Conservation (phyloP, 2,888 invertebrate genomes). For the Biston stratarius region DNA sequence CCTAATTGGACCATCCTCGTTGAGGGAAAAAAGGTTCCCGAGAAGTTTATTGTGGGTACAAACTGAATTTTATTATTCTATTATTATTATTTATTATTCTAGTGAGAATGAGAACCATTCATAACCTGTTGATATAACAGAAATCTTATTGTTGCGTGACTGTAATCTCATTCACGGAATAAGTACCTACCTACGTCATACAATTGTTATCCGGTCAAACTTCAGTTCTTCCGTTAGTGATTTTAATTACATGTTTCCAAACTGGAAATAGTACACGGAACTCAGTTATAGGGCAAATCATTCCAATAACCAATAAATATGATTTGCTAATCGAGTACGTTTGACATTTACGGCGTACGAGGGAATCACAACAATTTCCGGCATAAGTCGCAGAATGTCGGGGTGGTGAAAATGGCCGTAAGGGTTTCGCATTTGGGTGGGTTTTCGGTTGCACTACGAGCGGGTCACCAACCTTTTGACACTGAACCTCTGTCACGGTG, state of each 20-base stretch:
- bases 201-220: neutral
- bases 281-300: constrained; percentile 40
- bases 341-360: constrained; percentile 74
- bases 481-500: constrained; percentile 81
- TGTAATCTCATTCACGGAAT: constrained; percentile 7
- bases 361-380: constrained; percentile 60
- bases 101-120: constrained; percentile 15
- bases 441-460: constrained; percentile 65
- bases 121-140: constrained; percentile 27
- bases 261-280: constrained; percentile 29
- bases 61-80: too few relatives aligned
- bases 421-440: constrained; percentile 57
- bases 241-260: constrained; percentile 4
- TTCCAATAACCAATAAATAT: constrained; percentile 35
- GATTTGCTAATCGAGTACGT: constrained; percentile 50
- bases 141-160: constrained; percentile 2
- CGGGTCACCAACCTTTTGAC: constrained; percentile 85
- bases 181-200: neutral
- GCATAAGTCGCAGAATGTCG: constrained; percentile 54
- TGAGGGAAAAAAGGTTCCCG: constrained; percentile 22
- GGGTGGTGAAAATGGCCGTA: constrained; percentile 55
- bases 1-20: constrained; percentile 27
- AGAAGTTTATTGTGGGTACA: constrained; percentile 12
- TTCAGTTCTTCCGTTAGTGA: neutral
- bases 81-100: too few relatives aligned